Evolutionary conservation across 2,113 vertebrate species (phyloP), one percentile per base, ranked within the genome.

Genomic region (Lasiurus cinereus): DNA sequence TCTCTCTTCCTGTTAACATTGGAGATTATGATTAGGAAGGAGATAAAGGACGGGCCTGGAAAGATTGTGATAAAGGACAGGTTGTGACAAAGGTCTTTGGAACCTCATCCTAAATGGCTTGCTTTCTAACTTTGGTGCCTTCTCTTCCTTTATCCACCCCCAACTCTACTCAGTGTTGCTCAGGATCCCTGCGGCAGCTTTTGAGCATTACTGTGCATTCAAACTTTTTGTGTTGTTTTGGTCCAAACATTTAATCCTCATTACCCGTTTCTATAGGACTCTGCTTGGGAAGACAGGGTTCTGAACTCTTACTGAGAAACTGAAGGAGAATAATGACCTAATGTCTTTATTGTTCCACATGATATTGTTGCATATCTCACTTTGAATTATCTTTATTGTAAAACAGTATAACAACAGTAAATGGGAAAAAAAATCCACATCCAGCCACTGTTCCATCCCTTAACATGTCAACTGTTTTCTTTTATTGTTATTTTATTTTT

Each of bases 321-420:
- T 54, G n/a, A 64, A 64, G 13, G 43, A 66, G 29, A 36, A 62
- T 36, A 43, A 54, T 14, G 14, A 24, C 27, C 27, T 39, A 8
- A 29, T 62, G 62, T 66, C 48, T 78, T 85, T 52, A n/a, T 29
- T 59, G 13, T 46, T 74, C 27, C 31, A 46, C 31, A 27, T 1
- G 33, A 39, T 31, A 73, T 76, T 39, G 50, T 33, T 24, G 27
- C 39, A 46, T 56, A 10, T 64, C 18, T 15, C 36, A 66, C 31
- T 77, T 1, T 88, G 78, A 72, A 54, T 94, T 83, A 79, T 91
- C 64, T 74, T 93, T 78, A 91, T 78, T 67, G 56, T 70, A 73
- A 88, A 85, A 85, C 33, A 73, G 56, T 50, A 24, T 19, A 73
- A 66, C 46, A 92, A 87, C 12, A 70, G 7, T 52, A 62, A 84